Base-by-base conservation (phyloP, 2,797 vertebrate genomes). In the Acrossocheilus fasciatus region DNA sequence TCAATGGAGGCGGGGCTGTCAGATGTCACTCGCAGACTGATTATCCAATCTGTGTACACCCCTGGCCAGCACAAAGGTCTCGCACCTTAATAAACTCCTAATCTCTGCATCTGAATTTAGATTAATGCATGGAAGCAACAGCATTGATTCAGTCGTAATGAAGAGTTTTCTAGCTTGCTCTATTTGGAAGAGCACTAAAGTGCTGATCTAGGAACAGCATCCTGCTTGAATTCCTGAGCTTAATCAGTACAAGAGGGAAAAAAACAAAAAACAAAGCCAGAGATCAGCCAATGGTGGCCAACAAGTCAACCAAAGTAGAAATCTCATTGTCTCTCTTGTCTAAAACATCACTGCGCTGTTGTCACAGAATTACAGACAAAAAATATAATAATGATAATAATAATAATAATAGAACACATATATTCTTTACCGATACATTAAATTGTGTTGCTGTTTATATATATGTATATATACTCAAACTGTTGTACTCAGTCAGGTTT, bases 1-100 rank as follows among this genome's bases (percentile, higher is more conserved):
- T 92, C 92, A 94, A 94, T 90, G 93, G 90, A 88, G 81, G 86
- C 87, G 91, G 91, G 93, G 89, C 88, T 93, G 83, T 92, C 93
- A 91, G 91, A 94, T 92, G 95, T 92, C 90, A 93, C 41, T 85
- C 14, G 76, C 52, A 85, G 89, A 92, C 92, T 90, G 93, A 93
- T 91, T 93, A 94, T 94, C 91, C 92, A 92, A 92, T 91, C 89
- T 90, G 75, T 36, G 76, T 20, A 14, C 26, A 73, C 50, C 68
- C 20, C 64, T 79, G 66, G 43, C 50, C 66, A 26, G 76, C 39
- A 45, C 76, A 80, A 45, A 80, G 83, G 66, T 78, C 68, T 78
- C 66, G 5, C 26, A n/a, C 41, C 26, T 85, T 72, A 85, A 85
- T 80, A 85, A 85, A 85, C 76, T 72, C 39, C 39, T 75, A 83